Percentiles rank a stretch among this genome's conserved stretches.
These are phyloP conservation scores for Ferrisia virgata DNA, from an alignment of 2,888 invertebrate genomes.

Conservation along the genomic window DNA sequence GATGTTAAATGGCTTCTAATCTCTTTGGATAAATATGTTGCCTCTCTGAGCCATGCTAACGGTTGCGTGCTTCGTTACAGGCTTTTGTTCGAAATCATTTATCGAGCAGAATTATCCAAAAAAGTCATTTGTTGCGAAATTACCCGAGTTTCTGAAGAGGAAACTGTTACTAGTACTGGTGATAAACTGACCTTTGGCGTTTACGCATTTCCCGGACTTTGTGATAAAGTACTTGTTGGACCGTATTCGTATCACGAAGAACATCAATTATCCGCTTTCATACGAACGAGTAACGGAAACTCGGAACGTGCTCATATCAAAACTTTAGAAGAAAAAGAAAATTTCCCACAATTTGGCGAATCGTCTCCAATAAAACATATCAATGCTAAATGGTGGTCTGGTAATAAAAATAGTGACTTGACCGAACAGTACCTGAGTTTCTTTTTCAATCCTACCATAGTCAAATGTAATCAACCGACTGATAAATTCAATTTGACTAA, in stretches of 20 bases:
- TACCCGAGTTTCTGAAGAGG: no score
- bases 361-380: background rate
- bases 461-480: background rate
- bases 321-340: background rate
- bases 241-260: background rate
- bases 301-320: background rate
- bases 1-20: background rate
- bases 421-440: background rate
- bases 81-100: slow-evolving; percentile 22
- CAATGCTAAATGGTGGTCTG: slow-evolving; percentile 6
- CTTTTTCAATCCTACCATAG: background rate
- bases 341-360: background rate
- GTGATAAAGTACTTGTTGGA: slow-evolving; percentile 10
- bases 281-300: background rate
- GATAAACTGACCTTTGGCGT: background rate
- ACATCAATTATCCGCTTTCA: background rate
- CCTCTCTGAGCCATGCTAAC: background rate
- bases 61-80: background rate
- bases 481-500: background rate
- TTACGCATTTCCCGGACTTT: slow-evolving; percentile 36
- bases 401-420: background rate
- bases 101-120: slow-evolving; percentile 33
- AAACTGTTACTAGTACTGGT: no score
- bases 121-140: slow-evolving; percentile 32
- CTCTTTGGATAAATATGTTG: background rate